These are phyloP conservation scores for Luidia sarsii DNA, from an alignment of 53 echinoderm and acorn worm genomes.

Conservation along the genomic window DNA sequence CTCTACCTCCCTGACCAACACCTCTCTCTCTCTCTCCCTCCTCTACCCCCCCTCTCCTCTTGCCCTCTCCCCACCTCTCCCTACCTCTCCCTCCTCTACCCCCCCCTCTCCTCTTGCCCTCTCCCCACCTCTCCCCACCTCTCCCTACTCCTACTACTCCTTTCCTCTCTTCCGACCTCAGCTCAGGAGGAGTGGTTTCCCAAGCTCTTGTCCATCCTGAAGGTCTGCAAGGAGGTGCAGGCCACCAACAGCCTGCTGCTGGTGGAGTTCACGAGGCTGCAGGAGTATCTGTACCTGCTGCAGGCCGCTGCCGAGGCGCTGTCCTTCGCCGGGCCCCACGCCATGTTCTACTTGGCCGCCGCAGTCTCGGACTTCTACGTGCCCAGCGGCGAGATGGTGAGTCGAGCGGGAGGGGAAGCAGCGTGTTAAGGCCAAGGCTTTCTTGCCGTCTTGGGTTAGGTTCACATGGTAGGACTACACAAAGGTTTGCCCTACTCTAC, in stretches of 20 bases:
- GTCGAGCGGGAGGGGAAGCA: too few relatives aligned
- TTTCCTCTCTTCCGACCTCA: slow-evolving; percentile 12
- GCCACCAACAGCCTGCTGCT: slow-evolving; percentile 59
- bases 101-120: too few relatives aligned
- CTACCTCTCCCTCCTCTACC: too few relatives aligned
- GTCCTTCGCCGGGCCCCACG: slow-evolving; percentile 53
- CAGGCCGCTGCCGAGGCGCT: slow-evolving; percentile 67
- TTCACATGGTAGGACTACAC: too few relatives aligned
- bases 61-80: too few relatives aligned
- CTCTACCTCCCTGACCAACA: too few relatives aligned
- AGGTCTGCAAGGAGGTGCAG: slow-evolving; percentile 66
- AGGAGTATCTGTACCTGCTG: slow-evolving; percentile 84
- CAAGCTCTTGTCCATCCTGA: slow-evolving; percentile 59
- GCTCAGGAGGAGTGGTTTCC: slow-evolving; percentile 70
- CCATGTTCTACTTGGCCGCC: slow-evolving; percentile 90
- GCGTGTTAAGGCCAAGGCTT: background rate
- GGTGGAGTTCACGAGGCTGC: slow-evolving; percentile 66
- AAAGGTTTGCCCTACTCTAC: too few relatives aligned
- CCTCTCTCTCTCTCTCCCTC: too few relatives aligned
- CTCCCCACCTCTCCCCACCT: too few relatives aligned
- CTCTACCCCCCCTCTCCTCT: too few relatives aligned
- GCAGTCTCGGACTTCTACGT: slow-evolving; percentile 98
- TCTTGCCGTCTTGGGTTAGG: background rate
- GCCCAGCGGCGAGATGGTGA: slow-evolving; percentile 79
- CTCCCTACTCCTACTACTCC: too few relatives aligned